Evolutionary conservation across 2,888 invertebrate genomes (phyloP).

Genomic region (Monoplex corrugatus): DNA sequence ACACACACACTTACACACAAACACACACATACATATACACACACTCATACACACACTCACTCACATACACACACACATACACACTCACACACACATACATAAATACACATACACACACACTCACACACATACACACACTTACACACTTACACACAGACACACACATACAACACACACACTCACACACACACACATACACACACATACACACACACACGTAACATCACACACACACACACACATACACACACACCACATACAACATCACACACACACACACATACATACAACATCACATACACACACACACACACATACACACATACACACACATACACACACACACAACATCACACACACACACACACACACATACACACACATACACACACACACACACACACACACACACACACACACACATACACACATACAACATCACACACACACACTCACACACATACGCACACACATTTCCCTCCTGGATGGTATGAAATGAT

Average conservation of each 20-base stretch:
- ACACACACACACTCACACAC: background rate
- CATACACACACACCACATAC: conserved; percentile 5
- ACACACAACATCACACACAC: background rate
- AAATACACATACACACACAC: background rate
- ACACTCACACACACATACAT: background rate
- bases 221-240: too few relatives aligned
- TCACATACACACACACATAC: background rate
- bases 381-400: background rate
- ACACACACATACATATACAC: background rate
- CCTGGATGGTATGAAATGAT: too few relatives aligned
- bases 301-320: background rate
- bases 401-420: conserved; percentile 1
- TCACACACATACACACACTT: background rate
- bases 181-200: too few relatives aligned
- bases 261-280: background rate
- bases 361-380: background rate
- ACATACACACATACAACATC: background rate
- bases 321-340: background rate
- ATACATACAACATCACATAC: background rate
- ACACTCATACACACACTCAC: background rate
- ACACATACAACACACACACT: too few relatives aligned
- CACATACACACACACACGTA: too few relatives aligned
- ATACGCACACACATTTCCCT: too few relatives aligned
- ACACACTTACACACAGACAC: background rate
- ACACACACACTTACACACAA: too few relatives aligned